A percentile compares a stretch with the other conserved stretches of the same genome.
These are phyloP conservation scores for Myopa testacea DNA, from an alignment of 2,888 invertebrate genomes.

Conservation along the genomic window DNA sequence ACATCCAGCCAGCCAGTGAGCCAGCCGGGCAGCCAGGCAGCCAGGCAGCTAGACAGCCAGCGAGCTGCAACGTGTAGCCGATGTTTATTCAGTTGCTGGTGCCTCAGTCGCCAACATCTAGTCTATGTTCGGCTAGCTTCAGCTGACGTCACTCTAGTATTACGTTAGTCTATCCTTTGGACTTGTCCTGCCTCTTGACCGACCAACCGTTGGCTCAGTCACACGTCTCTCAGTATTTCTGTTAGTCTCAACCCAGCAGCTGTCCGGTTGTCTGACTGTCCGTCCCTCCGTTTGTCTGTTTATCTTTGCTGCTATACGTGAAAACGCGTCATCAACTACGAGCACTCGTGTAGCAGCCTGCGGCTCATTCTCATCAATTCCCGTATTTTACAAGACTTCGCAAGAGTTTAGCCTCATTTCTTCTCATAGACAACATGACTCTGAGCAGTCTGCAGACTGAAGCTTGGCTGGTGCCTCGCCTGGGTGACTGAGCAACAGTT, in stretches of 20 bases:
- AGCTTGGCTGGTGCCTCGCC: no score
- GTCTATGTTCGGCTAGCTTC: background rate
- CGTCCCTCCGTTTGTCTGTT: background rate
- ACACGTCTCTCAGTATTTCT: no score
- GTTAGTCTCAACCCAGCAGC: background rate
- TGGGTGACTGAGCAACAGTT: background rate
- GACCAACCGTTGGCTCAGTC: no score
- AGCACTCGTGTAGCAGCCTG: constrained; percentile 30
- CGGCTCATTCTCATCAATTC: constrained; percentile 28
- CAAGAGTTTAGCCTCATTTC: background rate
- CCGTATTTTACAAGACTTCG: background rate
- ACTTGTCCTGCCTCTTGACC: no score
- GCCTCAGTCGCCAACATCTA: background rate
- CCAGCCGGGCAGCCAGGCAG: constrained; percentile 14
- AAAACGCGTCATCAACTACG: constrained; percentile 39
- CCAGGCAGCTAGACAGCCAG: background rate
- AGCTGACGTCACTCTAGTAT: no score
- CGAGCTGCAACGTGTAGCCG: background rate
- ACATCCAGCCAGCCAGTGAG: constrained; percentile 11
- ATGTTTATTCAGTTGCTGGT: background rate
- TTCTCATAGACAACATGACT: background rate
- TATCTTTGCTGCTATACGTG: constrained; percentile 14
- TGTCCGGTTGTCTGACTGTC: background rate
- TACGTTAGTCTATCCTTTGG: no score
- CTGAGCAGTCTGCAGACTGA: background rate